Evolutionary conservation across 37 sponge, comb jelly and placozoan genomes (phyloP).

Genomic region (Tethya wilhelma): DNA sequence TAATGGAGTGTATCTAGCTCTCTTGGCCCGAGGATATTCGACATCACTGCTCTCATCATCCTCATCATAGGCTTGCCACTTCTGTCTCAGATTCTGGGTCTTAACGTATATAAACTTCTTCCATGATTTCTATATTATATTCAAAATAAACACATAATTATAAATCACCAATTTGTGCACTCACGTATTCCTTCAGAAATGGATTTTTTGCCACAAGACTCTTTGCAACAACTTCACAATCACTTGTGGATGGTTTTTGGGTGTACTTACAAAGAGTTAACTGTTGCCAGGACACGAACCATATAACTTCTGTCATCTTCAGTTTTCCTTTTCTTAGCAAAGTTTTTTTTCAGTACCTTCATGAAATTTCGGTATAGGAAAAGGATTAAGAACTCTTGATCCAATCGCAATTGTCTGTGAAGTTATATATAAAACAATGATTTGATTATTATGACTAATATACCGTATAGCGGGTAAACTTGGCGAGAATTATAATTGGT

Average conservation of each 20-base stretch:
- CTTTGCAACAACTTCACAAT: neutral
- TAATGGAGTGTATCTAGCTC: neutral
- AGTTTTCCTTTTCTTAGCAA: neutral
- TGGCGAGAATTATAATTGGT: too few species aligned
- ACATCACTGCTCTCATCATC: too few species aligned
- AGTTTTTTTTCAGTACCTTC: neutral
- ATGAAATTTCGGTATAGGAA: neutral
- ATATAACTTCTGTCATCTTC: neutral
- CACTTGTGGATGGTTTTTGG: neutral
- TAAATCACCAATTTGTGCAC: neutral
- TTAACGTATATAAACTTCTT: neutral
- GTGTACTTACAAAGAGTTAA: neutral
- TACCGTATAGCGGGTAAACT: too few species aligned
- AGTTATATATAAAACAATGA: too few species aligned
- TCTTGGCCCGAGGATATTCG: too few species aligned
- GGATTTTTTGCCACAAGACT: neutral
- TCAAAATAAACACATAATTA: neutral
- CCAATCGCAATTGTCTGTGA: too few species aligned
- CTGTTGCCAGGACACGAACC: neutral
- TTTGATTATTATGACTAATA: too few species aligned
- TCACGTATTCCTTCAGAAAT: neutral
- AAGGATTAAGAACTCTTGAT: neutral
- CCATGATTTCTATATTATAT: neutral
- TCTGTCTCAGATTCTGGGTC: neutral
- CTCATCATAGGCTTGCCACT: too few species aligned